These are phyloP conservation scores for Alethe castanea DNA, from an alignment of 2,113 vertebrate genomes.

Conservation along the genomic window DNA sequence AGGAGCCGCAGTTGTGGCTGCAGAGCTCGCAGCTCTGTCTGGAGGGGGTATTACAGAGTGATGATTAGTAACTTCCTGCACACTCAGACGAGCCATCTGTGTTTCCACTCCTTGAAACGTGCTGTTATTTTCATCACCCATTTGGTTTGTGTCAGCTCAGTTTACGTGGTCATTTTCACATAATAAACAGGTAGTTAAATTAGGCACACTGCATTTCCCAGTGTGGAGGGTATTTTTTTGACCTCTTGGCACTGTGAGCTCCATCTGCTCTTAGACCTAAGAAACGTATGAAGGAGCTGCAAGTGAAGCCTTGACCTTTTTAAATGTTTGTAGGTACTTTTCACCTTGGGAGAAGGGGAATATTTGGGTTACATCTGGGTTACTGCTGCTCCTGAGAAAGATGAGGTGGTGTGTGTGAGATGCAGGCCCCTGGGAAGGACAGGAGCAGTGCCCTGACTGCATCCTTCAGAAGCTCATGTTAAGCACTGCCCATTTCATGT, in stretches of 20 bases:
- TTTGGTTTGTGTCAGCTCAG: slow-evolving; percentile 58
- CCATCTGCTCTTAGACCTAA: background rate
- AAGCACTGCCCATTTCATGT: background rate
- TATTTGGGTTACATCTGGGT: background rate
- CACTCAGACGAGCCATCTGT: slow-evolving; percentile 19
- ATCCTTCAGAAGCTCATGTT: background rate
- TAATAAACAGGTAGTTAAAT: slow-evolving; percentile 67
- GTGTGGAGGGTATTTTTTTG: background rate
- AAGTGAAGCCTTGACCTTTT: background rate
- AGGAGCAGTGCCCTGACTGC: rapidly evolving
- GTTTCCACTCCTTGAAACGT: slow-evolving; percentile 43
- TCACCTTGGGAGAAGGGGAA: background rate
- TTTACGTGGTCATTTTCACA: slow-evolving; percentile 61
- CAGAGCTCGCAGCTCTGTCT: background rate
- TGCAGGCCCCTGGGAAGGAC: background rate
- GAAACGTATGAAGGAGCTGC: background rate
- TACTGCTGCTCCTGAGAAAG: background rate
- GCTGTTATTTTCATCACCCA: slow-evolving; percentile 60
- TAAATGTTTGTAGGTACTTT: background rate
- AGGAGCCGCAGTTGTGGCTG: background rate
- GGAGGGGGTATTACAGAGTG: background rate
- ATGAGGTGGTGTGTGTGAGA: background rate
- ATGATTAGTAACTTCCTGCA: slow-evolving; percentile 59
- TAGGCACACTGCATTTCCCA: slow-evolving; percentile 17
- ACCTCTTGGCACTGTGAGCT: background rate